These are phyloP conservation scores for Alca torda DNA, from an alignment of 2,797 vertebrate species.

Conservation along the genomic window DNA sequence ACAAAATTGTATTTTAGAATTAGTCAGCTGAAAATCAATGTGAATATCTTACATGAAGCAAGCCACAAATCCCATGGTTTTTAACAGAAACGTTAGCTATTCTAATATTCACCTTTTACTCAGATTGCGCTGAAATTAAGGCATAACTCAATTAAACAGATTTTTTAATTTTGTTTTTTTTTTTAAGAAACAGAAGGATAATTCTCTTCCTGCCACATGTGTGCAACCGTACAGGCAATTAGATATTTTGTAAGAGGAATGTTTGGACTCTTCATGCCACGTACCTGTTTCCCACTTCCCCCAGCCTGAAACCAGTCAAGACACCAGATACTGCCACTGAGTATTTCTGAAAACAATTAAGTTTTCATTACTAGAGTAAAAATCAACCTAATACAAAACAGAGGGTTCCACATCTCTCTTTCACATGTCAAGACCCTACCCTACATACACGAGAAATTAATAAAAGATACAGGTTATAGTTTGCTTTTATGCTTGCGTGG, in stretches of 20 bases:
- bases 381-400: neutral
- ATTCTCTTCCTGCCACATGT: neutral
- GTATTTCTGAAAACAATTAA: neutral
- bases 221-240: neutral
- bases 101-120: neutral
- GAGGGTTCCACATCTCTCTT: neutral
- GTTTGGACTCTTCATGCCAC: neutral
- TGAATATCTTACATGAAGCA: neutral
- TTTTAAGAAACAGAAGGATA: neutral
- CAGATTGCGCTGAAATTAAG: neutral
- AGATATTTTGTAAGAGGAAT: neutral
- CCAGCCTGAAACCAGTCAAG: neutral
- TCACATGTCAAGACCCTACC: neutral
- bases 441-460: neutral
- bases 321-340: neutral
- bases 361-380: neutral
- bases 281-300: neutral
- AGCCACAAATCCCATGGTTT: neutral
- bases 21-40: neutral
- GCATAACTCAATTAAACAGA: neutral
- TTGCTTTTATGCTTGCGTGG: neutral
- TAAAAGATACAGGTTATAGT: neutral
- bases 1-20: neutral
- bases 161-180: too few relatives aligned
- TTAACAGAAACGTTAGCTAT: neutral